Evolutionary conservation across 2,888 invertebrate genomes (phyloP).

Genomic region (Platynereis dumerilii): DNA sequence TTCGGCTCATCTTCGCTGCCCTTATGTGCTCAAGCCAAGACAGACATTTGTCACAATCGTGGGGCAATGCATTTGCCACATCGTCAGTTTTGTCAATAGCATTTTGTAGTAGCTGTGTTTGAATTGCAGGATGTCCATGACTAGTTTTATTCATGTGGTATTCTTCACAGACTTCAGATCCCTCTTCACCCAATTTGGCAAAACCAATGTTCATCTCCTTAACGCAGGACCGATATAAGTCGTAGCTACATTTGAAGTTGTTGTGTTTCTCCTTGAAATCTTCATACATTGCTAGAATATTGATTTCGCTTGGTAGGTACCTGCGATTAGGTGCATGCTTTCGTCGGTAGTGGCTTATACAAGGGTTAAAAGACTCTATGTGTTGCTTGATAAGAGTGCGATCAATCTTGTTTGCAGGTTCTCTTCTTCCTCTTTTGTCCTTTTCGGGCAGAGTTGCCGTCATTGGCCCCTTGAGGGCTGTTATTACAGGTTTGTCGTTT

Average conservation of each 20-base stretch:
- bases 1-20: too few species aligned
- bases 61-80: too few species aligned
- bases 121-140: background rate
- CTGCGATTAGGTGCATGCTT: constrained; percentile 28
- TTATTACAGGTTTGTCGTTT: constrained; percentile 16
- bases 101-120: background rate
- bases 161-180: constrained; percentile 28
- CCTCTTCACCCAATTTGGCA: constrained; percentile 30
- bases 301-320: constrained; percentile 31
- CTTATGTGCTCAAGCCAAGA: too few species aligned
- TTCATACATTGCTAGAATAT: constrained; percentile 18
- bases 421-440: too few species aligned
- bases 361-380: constrained; percentile 29
- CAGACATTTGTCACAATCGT: too few species aligned
- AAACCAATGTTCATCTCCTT: constrained; percentile 30
- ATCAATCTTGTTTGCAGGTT: too few species aligned
- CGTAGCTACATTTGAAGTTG: constrained; percentile 17
- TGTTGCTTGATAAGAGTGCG: constrained; percentile 18
- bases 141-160: constrained; percentile 5
- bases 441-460: too few species aligned
- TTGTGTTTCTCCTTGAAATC: constrained; percentile 19
- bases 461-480: too few species aligned
- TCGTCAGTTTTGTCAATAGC: too few species aligned
- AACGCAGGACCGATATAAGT: constrained; percentile 20
- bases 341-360: constrained; percentile 28